Evolutionary conservation across 2,888 invertebrate species (phyloP).

Genomic region (Syrista parreyssii): DNA sequence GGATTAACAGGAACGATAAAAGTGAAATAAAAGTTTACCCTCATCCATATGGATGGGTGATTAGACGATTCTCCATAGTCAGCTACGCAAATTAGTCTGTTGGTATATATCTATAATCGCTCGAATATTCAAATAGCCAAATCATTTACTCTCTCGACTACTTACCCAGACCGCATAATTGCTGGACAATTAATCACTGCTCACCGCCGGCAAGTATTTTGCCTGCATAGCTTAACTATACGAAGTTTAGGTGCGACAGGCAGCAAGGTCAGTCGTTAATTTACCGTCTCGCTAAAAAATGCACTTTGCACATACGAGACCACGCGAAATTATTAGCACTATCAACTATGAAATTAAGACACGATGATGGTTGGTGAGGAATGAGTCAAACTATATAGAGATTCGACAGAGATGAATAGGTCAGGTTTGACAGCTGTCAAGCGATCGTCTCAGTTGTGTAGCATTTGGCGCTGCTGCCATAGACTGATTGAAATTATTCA

Average conservation of each 20-base stretch:
- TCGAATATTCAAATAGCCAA: not conserved
- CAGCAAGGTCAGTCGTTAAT: conserved; percentile 50
- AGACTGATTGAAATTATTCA: not conserved
- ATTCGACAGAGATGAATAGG: not conserved
- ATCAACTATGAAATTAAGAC: conserved; percentile 61
- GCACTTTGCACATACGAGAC: not conserved
- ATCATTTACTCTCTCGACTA: not conserved
- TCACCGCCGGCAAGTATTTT: not conserved
- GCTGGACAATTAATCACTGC: conserved; percentile 1
- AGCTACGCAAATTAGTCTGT: not conserved
- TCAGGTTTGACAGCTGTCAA: not conserved
- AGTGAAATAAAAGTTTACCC: not conserved
- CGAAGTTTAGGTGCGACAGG: conserved; percentile 17
- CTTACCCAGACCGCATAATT: not conserved
- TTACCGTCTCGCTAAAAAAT: conserved; percentile 34
- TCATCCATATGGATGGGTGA: not conserved
- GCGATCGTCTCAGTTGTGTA: not conserved
- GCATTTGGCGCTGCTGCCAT: not conserved
- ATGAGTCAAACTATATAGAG: not conserved
- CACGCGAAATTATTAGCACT: conserved; percentile 51
- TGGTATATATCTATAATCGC: not conserved
- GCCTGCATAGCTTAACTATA: not conserved
- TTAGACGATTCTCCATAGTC: not conserved
- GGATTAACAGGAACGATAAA: not conserved
- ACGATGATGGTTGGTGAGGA: conserved; percentile 27